Base-by-base conservation (phyloP, 2,888 invertebrate species). In the Dicyrtoma fusca region DNA sequence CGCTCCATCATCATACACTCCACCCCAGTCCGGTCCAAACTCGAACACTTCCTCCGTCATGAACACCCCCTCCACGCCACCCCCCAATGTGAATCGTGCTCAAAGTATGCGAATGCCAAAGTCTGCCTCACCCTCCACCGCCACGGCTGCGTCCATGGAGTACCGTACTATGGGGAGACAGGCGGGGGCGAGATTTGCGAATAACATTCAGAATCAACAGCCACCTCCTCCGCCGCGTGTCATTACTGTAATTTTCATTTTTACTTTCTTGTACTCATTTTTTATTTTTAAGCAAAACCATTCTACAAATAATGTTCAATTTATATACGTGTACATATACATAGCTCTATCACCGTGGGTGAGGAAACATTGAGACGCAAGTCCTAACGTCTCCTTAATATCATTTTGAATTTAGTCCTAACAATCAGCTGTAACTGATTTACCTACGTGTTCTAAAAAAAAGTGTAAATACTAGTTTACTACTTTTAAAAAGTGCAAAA, bases 101-200 rank as follows among this genome's bases (percentile, higher is more conserved):
- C 93, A 92, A 83, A 93, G 93, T 83, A 91, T 94, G 92, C 87
- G 91, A 83, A 87, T 90, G 80, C 92, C 92, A 26, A 88, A 92
- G 84, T 91, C 88, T 1, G 87, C 88, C 0, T 76, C 79, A 8
- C 77, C 81, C 10, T 69, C 69, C 6, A 69, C 34, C 13, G 42
- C 75, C 17, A 75, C 72, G 26, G 75, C 77, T 51, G 74, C 77
- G 69, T 72, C 75, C 61, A 74, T 77, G 66, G 80, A 77, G 23
- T 78, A 78, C 66, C 23, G 74, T 57, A 80, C 79, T 13, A 76
- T 80, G 75, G 80, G 80, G 21, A 71, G 78, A 23, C 72, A 72
- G 0, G 76, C 77, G 14, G 80, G 80, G 10, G 62, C 76, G 23
- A 76, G 69, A 3, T 72, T 76, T 61, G 75, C 73, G n/a, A 76